A percentile compares a stretch with the other conserved stretches of the same genome.
Evolutionary conservation across 2,113 vertebrate species (phyloP).

Genomic region (Rhizomys pruinosus): DNA sequence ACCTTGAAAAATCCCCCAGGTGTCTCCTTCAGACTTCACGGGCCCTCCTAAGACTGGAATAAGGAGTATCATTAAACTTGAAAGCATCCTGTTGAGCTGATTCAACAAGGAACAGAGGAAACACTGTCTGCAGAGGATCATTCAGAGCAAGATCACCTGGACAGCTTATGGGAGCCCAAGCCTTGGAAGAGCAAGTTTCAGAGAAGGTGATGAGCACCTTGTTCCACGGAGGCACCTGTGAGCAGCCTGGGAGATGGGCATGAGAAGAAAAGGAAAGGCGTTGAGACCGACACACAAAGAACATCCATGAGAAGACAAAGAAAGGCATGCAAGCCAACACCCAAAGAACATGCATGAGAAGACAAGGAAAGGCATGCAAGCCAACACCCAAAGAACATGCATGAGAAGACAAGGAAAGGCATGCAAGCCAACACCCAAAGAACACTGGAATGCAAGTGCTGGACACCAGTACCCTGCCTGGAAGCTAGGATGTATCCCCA

Average conservation of each 20-base stretch:
- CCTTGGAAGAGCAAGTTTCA: not conserved
- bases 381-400: not conserved
- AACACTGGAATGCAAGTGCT: too few species aligned
- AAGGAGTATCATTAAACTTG: not conserved
- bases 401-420: not conserved
- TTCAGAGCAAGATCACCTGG: not conserved
- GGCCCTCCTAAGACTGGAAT: not conserved
- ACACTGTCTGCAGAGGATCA: too few species aligned
- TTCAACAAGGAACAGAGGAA: not conserved
- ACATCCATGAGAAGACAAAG: too few species aligned
- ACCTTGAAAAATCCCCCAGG: too few species aligned
- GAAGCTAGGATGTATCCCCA: not conserved
- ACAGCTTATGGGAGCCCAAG: rapidly evolving
- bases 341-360: too few species aligned
- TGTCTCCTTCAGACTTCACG: too few species aligned
- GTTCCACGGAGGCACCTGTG: not conserved
- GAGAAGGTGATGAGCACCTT: not conserved
- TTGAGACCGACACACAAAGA: too few species aligned
- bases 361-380: not conserved
- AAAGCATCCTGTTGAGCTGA: not conserved
- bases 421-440: not conserved
- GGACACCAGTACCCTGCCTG: not conserved
- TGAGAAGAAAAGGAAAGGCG: too few species aligned
- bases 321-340: too few species aligned
- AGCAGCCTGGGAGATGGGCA: not conserved